A percentile compares a stretch with the other conserved stretches of the same genome.
Conservation (phyloP, 2,113 vertebrate genomes). For the Xerus inauris region DNA sequence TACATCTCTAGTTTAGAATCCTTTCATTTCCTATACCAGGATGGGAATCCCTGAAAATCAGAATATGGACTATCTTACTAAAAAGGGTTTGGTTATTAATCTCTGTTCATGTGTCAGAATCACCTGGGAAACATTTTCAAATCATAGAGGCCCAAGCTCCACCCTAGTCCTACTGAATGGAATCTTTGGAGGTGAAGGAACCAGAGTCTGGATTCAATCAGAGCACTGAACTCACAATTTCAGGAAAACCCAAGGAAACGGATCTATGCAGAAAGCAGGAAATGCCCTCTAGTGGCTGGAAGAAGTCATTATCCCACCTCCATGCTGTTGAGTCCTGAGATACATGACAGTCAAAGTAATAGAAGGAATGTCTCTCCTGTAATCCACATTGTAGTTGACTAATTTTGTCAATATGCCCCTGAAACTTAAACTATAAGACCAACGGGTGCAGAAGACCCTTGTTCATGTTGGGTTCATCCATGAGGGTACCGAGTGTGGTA, state of each 20-base stretch:
- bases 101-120: neutral
- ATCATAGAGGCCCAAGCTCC: neutral
- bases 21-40: neutral
- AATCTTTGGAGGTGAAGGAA: neutral
- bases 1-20: neutral
- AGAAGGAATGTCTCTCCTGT: neutral
- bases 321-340: neutral
- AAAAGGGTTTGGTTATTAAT: neutral
- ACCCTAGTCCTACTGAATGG: neutral
- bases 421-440: neutral
- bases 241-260: neutral
- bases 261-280: constrained; percentile 42
- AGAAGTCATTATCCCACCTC: neutral
- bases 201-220: neutral
- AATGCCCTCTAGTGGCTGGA: constrained; percentile 77
- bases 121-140: neutral
- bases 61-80: neutral
- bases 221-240: neutral
- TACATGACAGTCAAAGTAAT: too few relatives aligned
- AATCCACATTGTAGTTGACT: neutral
- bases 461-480: neutral
- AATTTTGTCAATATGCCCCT: neutral
- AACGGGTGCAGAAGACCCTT: neutral
- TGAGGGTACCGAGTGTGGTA: neutral
- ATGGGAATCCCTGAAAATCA: neutral